Conservation (phyloP, 2,113 vertebrate species). For the Hemichromis elongatus region DNA sequence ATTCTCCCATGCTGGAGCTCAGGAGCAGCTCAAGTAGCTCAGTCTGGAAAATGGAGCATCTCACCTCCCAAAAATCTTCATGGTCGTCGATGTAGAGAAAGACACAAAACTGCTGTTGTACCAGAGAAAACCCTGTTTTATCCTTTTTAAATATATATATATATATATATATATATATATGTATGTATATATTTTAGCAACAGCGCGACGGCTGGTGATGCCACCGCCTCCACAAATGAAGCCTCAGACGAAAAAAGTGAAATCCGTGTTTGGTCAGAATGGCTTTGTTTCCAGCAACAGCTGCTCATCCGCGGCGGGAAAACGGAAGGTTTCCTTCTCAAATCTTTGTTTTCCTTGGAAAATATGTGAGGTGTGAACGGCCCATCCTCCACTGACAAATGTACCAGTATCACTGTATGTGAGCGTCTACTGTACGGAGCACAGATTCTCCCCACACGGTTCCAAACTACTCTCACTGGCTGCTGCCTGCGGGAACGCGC, state of each 20-base stretch:
- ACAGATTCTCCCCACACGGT: background rate
- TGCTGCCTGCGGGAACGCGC: background rate
- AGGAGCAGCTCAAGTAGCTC: background rate
- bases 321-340: background rate
- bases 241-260: background rate
- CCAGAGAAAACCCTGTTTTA: too few species aligned
- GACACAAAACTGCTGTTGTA: background rate
- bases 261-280: slow-evolving; percentile 4
- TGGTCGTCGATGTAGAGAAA: background rate
- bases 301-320: background rate
- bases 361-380: background rate
- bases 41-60: background rate
- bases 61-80: background rate
- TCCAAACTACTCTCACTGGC: background rate
- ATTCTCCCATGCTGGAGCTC: background rate
- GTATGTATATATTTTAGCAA: background rate
- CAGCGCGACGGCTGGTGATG: background rate
- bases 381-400: background rate
- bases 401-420: background rate
- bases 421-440: background rate
- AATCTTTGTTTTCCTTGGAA: background rate
- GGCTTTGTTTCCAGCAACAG: background rate
- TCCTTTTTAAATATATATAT: too few species aligned
- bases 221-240: slow-evolving; percentile 5
- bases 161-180: too few species aligned